phyloP scores from a whole-genome alignment of 2,797 vertebrate species.

The Zenarchopterus dispar region DNA sequence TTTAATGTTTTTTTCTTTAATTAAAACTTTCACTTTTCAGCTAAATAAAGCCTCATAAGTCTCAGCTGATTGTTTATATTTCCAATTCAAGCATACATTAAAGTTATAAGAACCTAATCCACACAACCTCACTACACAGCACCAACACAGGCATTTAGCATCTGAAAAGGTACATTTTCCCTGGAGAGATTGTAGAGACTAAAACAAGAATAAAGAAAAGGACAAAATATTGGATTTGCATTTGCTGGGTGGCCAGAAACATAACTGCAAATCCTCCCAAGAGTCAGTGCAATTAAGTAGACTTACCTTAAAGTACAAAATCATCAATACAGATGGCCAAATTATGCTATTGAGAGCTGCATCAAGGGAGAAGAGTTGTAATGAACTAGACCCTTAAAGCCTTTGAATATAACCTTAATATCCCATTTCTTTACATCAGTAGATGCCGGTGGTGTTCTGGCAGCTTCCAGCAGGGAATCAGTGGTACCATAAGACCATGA shows the following conservation, averaged over 20 bases:
- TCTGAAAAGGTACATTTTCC: no score
- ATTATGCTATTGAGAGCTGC: neutral
- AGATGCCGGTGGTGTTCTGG: constrained; percentile 1
- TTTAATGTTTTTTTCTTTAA: no score
- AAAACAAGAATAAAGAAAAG: neutral
- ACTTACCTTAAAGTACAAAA: constrained; percentile 1
- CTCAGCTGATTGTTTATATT: no score
- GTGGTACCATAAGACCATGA: constrained; percentile 14
- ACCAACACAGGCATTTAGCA: no score
- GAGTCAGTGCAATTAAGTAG: neutral
- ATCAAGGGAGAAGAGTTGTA: neutral
- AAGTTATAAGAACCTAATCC: no score
- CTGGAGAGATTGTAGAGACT: no score
- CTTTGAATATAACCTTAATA: constrained; percentile 6
- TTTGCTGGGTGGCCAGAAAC: neutral
- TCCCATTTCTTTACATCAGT: neutral
- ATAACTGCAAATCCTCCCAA: constrained; percentile 3
- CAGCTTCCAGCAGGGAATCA: constrained; percentile 12
- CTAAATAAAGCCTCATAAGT: no score
- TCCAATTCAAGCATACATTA: no score
- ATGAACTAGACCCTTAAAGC: constrained; percentile 1
- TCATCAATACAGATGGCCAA: neutral
- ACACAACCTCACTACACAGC: no score
- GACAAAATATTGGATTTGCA: neutral
- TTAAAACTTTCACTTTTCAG: no score